Evolutionary conservation across 1,140 invertebrate genomes (phyloP).

Genomic region (Achroia grisella): DNA sequence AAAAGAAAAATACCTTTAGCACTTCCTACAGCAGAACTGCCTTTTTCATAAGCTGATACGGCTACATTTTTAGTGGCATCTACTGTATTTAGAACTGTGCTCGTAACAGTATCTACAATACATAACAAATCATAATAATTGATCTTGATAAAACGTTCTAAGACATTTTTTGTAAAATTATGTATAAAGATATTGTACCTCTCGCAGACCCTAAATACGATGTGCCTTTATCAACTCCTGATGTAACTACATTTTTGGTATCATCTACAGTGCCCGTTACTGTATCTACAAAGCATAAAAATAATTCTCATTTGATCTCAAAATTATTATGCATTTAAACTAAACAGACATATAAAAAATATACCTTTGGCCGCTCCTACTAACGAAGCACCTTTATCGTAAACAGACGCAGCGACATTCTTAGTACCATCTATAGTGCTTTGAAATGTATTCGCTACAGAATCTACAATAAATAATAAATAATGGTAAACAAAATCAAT

Average conservation of each 20-base stretch:
- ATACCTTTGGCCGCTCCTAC: conserved; percentile 29
- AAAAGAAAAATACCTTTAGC: conserved; percentile 18
- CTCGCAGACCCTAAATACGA: conserved; percentile 10
- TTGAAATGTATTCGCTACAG: conserved; percentile 29
- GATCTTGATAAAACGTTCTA: too few species aligned
- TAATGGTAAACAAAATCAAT: neutral
- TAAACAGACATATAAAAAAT: neutral
- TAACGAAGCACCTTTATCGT: conserved; percentile 33
- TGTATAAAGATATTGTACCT: conserved; percentile 6
- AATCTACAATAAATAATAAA: conserved; percentile 23
- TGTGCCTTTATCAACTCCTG: conserved; percentile 13
- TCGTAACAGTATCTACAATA: conserved; percentile 14
- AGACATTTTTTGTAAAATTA: neutral
- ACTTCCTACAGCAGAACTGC: conserved; percentile 6
- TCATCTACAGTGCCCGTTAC: conserved; percentile 12
- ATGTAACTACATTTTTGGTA: conserved; percentile 14
- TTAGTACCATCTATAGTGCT: conserved; percentile 37
- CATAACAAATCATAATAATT: neutral
- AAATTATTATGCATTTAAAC: neutral
- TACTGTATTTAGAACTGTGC: conserved; percentile 8
- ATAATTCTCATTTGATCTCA: neutral
- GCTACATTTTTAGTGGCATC: conserved; percentile 21
- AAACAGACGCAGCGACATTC: conserved; percentile 33
- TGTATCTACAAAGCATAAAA: conserved; percentile 3
- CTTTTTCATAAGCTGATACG: conserved; percentile 14